Evolutionary conservation across 2,113 vertebrate genomes (phyloP).

Genomic region (Oostethus manadensis): DNA sequence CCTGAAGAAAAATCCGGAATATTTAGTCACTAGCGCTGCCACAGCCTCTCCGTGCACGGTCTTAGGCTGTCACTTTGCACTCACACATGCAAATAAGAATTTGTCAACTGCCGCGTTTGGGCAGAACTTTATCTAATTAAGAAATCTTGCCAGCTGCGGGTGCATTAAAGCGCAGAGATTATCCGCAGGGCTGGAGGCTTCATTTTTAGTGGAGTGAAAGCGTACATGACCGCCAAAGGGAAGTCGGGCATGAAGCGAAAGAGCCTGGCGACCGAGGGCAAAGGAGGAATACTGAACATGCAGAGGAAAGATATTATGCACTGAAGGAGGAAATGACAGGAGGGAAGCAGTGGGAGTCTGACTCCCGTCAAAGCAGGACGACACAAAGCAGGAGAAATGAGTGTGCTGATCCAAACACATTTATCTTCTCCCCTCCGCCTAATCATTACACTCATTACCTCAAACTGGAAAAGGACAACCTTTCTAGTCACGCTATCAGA

Average conservation of each 20-base stretch:
- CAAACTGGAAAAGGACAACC: constrained; percentile 3
- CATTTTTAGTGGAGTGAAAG: constrained; percentile 44
- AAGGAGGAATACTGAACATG: constrained; percentile 32
- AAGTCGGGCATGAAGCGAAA: constrained; percentile 61
- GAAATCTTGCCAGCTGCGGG: constrained; percentile 14
- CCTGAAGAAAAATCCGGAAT: constrained; percentile 9
- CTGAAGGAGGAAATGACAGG: constrained; percentile 26
- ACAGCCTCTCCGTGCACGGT: constrained; percentile 2
- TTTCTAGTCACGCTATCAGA: constrained; percentile 6
- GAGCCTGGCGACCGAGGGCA: constrained; percentile 54
- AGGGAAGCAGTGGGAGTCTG: constrained; percentile 27
- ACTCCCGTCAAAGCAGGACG: constrained; percentile 37
- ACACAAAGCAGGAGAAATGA: constrained; percentile 18
- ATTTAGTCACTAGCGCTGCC: constrained; percentile 7
- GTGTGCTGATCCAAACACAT: constrained; percentile 18
- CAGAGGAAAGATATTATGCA: constrained; percentile 39
- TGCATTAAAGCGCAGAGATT: constrained; percentile 10
- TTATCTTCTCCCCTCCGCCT: constrained; percentile 8
- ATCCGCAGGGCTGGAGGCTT: constrained; percentile 4
- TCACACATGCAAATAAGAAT: constrained; percentile 20
- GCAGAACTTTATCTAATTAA: constrained; percentile 16
- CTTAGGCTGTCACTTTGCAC: background rate
- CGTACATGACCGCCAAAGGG: constrained; percentile 50
- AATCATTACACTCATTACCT: constrained; percentile 1
- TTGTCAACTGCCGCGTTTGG: constrained; percentile 8